Percentiles rank a stretch among this genome's conserved stretches.
These are phyloP conservation scores for Crambe crambe DNA, from an alignment of 37 sponge, comb jelly and placozoan species.

Conservation along the genomic window DNA sequence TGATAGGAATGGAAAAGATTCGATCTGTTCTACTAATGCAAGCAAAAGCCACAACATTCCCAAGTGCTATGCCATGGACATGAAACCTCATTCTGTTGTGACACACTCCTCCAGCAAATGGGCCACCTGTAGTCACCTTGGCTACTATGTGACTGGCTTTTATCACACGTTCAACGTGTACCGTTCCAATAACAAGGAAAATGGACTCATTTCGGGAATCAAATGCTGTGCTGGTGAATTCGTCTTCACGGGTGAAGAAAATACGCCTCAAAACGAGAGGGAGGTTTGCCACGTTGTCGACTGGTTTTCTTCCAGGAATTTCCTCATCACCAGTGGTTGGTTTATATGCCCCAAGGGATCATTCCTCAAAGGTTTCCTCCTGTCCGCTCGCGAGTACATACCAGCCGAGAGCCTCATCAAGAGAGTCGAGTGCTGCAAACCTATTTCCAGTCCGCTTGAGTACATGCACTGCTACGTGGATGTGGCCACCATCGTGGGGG, in stretches of 20 bases:
- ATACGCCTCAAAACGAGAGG: background rate
- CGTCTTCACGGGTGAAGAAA: conserved; percentile 41
- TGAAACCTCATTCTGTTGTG: background rate
- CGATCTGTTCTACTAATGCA: background rate
- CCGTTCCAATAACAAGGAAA: background rate
- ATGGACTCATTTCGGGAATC: conserved; percentile 20
- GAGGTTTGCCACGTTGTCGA: conserved; percentile 30
- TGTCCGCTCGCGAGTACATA: background rate
- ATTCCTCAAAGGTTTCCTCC: conserved; percentile 36
- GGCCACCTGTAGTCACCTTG: conserved; percentile 11
- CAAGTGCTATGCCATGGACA: conserved; percentile 10
- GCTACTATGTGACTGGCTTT: conserved; percentile 37
- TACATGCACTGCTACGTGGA: conserved; percentile 42
- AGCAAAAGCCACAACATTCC: background rate
- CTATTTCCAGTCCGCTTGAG: background rate
- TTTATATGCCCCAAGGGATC: conserved; percentile 29
- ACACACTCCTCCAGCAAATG: background rate
- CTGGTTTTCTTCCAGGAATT: conserved; percentile 12
- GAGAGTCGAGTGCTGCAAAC: conserved; percentile 25
- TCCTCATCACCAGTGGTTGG: conserved; percentile 10
- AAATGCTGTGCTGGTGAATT: conserved; percentile 25
- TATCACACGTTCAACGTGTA: conserved; percentile 3
- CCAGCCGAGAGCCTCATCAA: background rate
- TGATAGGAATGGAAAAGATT: background rate
- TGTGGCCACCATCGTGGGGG: background rate